phyloP scores from a whole-genome alignment of 2,888 invertebrate genomes.

The Cephalotes varians region DNA sequence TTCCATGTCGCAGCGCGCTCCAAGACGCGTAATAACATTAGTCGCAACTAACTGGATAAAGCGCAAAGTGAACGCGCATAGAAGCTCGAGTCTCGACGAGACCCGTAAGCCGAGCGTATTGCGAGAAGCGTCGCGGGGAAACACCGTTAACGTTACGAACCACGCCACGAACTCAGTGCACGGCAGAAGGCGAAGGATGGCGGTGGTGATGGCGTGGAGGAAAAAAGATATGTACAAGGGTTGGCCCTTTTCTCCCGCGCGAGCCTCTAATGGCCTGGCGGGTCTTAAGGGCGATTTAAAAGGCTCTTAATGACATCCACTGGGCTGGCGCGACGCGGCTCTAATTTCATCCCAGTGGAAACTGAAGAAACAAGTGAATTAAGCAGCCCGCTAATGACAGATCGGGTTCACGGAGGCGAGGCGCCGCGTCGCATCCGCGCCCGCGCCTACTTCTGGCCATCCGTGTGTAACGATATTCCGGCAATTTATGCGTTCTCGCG shows the following conservation, averaged over 20 bases:
- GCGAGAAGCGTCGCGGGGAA: conserved; percentile 66
- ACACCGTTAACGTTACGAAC: conserved; percentile 75
- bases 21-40: conserved; percentile 78
- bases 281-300: conserved; percentile 85
- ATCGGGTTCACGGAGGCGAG: conserved; percentile 78
- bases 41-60: conserved; percentile 80
- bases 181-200: conserved; percentile 38
- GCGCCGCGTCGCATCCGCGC: conserved; percentile 55
- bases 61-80: conserved; percentile 76
- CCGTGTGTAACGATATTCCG: conserved; percentile 66
- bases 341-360: conserved; percentile 84
- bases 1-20: conserved; percentile 36
- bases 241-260: conserved; percentile 81
- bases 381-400: conserved; percentile 83
- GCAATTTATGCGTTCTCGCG: conserved; percentile 70
- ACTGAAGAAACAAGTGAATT: conserved; percentile 86
- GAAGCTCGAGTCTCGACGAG: conserved; percentile 44
- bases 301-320: conserved; percentile 85
- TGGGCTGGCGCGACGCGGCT: conserved; percentile 74
- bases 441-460: conserved; percentile 42
- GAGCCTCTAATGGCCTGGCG: conserved; percentile 82
- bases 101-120: conserved; percentile 69
- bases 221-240: conserved; percentile 81
- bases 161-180: conserved; percentile 45
- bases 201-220: conserved; percentile 61